Evolutionary conservation across 2,113 vertebrate species (phyloP).

Genomic region (Ameiurus melas): DNA sequence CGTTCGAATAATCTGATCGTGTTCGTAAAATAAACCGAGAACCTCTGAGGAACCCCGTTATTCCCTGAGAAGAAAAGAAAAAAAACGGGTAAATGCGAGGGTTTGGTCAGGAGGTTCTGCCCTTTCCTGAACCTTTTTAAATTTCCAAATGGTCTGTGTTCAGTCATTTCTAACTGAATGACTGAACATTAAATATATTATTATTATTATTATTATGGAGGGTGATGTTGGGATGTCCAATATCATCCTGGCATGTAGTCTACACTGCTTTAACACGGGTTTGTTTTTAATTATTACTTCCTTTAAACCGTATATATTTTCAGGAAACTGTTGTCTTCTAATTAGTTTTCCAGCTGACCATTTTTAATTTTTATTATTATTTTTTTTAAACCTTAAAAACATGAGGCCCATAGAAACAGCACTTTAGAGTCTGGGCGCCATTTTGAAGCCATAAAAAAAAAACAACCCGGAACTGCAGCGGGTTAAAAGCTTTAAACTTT

Average conservation of each 20-base stretch:
- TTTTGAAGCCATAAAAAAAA: background rate
- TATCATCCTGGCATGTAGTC: background rate
- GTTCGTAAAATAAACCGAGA: background rate
- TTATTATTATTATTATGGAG: background rate
- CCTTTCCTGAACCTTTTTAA: background rate
- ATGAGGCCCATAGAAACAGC: background rate
- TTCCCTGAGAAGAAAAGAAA: too few species aligned
- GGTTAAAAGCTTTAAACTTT: too few species aligned
- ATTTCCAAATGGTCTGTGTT: background rate
- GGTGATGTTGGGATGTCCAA: background rate
- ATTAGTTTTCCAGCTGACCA: background rate
- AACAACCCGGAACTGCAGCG: background rate
- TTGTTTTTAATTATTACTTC: too few species aligned
- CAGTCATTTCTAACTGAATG: too few species aligned
- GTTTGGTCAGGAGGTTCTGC: background rate
- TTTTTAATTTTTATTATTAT: too few species aligned
- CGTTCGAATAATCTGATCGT: background rate
- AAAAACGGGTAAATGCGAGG: background rate
- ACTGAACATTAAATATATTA: too few species aligned
- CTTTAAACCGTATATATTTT: background rate
- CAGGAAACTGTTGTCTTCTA: background rate
- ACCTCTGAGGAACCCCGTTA: background rate
- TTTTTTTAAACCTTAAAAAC: background rate
- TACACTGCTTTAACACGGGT: background rate
- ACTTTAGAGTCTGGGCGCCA: conserved; percentile 3